Percentiles rank a stretch among this genome's conserved stretches.
These are phyloP conservation scores for Oreonectes daqikongensis DNA, from an alignment of 2,797 vertebrate genomes.

Conservation along the genomic window DNA sequence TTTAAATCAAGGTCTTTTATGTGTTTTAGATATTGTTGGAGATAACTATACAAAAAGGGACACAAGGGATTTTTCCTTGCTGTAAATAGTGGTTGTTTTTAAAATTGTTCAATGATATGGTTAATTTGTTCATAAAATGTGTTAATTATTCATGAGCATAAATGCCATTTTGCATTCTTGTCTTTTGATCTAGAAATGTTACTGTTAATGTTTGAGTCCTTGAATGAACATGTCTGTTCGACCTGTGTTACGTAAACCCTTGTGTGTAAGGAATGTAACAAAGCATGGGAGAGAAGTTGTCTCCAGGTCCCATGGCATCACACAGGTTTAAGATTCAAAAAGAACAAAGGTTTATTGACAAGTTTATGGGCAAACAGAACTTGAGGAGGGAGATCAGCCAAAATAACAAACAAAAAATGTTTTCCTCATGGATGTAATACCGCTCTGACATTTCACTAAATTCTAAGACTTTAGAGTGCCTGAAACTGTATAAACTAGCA, in stretches of 20 bases:
- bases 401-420: no score
- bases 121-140: constrained; percentile 1
- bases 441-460: no score
- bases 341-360: no score
- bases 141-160: constrained; percentile 27
- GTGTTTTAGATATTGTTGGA: neutral
- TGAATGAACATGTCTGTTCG: neutral
- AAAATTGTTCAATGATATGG: neutral
- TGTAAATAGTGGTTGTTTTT: neutral
- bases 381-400: no score
- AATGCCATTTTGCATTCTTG: neutral
- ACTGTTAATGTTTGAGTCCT: neutral
- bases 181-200: constrained; percentile 9
- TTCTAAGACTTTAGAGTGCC: no score
- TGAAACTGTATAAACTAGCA: no score
- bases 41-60: neutral
- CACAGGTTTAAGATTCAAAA: no score
- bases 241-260: neutral
- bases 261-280: no score
- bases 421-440: no score
- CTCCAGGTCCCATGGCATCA: no score
- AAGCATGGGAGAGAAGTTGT: no score
- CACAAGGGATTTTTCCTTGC: neutral
- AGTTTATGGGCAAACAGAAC: no score
- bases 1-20: neutral